Conservation (phyloP, 1,140 invertebrate species). For the Hypothenemus hampei region DNA sequence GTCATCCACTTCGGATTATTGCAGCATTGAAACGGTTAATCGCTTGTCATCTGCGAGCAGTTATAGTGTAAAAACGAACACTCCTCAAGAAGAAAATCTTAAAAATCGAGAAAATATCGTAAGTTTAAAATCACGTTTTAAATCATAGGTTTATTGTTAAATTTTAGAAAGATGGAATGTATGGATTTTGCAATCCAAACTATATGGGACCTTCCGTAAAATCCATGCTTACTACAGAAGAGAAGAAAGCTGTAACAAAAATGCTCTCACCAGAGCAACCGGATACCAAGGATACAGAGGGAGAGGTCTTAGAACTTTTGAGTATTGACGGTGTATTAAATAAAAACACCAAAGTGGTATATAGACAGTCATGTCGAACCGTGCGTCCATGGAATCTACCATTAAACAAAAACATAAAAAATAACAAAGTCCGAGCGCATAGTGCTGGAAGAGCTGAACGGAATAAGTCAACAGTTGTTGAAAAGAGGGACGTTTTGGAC, state of each 20-base stretch:
- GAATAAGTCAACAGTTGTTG: constrained; percentile 12
- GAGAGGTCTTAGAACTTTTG: constrained; percentile 40
- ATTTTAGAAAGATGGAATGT: constrained; percentile 47
- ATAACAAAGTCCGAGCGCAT: constrained; percentile 37
- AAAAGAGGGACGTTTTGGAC: constrained; percentile 35
- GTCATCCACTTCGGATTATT: constrained; percentile 71
- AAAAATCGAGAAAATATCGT: constrained; percentile 6
- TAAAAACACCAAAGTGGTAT: constrained; percentile 40
- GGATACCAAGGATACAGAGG: constrained; percentile 47
- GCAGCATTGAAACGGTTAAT: constrained; percentile 65
- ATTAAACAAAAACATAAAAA: constrained; percentile 35
- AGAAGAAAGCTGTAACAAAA: constrained; percentile 38
- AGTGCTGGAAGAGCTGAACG: constrained; percentile 43
- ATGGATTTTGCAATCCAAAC: constrained; percentile 69
- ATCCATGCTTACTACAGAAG: constrained; percentile 41
- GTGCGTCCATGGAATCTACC: constrained; percentile 45
- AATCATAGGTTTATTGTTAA: no score
- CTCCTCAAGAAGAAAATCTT: constrained; percentile 42
- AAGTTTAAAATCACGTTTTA: no score
- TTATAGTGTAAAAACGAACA: constrained; percentile 44
- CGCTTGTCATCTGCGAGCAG: constrained; percentile 52
- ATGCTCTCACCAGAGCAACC: constrained; percentile 14
- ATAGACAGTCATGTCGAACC: constrained; percentile 31
- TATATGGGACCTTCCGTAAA: constrained; percentile 59
- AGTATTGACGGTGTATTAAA: constrained; percentile 36